A percentile compares a stretch with the other conserved stretches of the same genome.
phyloP scores from a whole-genome alignment of 92 coral and sea anemone genomes.

The Epizoanthus ramosus region DNA sequence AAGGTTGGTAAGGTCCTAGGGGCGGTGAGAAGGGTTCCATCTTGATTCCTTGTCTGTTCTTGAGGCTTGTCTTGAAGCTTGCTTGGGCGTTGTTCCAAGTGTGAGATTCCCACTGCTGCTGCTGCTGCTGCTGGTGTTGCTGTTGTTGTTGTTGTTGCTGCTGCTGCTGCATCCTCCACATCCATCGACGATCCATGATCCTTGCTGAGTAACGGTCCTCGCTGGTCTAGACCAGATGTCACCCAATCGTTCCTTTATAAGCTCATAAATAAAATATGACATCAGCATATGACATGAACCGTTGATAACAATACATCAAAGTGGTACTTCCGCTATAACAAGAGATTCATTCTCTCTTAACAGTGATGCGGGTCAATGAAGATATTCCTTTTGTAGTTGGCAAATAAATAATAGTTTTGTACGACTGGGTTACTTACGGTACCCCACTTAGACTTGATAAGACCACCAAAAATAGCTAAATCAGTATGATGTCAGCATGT shows the following conservation, averaged over 20 bases:
- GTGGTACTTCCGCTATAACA: conserved; percentile 24
- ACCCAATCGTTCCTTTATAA: conserved; percentile 3
- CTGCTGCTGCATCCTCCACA: background rate
- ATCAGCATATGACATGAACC: conserved; percentile 23
- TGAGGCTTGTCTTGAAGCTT: conserved; percentile 6
- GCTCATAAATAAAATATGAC: conserved; percentile 26
- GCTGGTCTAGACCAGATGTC: conserved; percentile 7
- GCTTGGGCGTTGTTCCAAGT: conserved; percentile 13
- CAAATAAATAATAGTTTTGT: background rate
- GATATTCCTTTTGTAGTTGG: background rate
- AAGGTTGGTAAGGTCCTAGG: background rate
- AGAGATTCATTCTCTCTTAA: conserved; percentile 3
- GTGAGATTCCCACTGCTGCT: conserved; percentile 23
- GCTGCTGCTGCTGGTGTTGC: background rate
- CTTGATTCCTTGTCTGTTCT: conserved; percentile 6
- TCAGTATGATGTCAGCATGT: too few species aligned
- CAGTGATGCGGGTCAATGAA: conserved; percentile 1
- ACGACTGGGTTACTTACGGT: too few species aligned
- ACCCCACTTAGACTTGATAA: too few species aligned
- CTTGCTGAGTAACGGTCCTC: background rate
- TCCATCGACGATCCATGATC: conserved; percentile 10
- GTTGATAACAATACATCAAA: conserved; percentile 7
- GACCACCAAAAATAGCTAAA: too few species aligned
- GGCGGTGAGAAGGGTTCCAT: conserved; percentile 30
- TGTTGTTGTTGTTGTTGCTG: background rate